These are phyloP conservation scores for Arctocebus calabarensis DNA, from an alignment of 2,797 vertebrate genomes.

Conservation along the genomic window DNA sequence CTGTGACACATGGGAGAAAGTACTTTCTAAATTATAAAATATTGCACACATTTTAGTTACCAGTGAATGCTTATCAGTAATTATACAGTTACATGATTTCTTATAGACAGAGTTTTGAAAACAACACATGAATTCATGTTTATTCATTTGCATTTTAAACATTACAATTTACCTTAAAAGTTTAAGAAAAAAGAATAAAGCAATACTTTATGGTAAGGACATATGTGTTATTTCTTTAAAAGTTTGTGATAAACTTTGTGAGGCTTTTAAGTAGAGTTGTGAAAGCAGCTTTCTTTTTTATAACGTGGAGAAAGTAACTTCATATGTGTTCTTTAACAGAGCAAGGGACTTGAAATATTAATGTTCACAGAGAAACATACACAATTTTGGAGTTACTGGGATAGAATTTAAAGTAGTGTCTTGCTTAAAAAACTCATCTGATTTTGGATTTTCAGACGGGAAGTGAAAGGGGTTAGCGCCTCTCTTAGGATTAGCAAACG, in stretches of 20 bases:
- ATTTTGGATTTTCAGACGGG: conserved; percentile 45
- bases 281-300: conserved; percentile 15
- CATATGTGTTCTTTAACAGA: not conserved
- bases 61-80: not conserved
- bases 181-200: not conserved
- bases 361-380: conserved; percentile 46
- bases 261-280: not conserved
- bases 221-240: not conserved
- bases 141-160: conserved; percentile 1
- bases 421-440: conserved; percentile 56
- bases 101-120: conserved; percentile 9
- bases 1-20: not conserved
- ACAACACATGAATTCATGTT: not conserved
- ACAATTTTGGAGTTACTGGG: not conserved
- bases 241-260: conserved; percentile 20
- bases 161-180: conserved; percentile 34
- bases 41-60: not conserved
- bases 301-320: not conserved
- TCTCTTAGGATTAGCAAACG: conserved; percentile 68
- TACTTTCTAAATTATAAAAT: not conserved
- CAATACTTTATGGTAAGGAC: not conserved
- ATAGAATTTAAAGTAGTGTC: conserved; percentile 12
- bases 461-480: conserved; percentile 52
- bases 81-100: not conserved
- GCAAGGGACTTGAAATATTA: conserved; percentile 55